A percentile compares a stretch with the other conserved stretches of the same genome.
Conservation (phyloP, 2,888 invertebrate species). For the Hydrotaea cyrtoneurina region DNA sequence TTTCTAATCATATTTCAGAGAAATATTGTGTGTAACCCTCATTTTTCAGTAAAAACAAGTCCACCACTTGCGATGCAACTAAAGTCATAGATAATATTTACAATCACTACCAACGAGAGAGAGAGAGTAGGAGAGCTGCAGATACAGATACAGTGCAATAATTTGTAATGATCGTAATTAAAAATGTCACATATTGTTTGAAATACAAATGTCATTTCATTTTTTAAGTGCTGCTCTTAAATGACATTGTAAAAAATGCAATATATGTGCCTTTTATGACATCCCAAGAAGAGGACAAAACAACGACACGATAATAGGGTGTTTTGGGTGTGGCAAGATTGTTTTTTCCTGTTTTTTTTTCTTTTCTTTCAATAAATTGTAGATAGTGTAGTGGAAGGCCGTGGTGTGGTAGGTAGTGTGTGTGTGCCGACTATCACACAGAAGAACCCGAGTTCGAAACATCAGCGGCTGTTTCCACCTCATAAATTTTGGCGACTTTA, state of each 20-base stretch:
- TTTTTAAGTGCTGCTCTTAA: slow-evolving; percentile 34
- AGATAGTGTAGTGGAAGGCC: too few relatives aligned
- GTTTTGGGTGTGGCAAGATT: not conserved
- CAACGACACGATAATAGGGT: not conserved
- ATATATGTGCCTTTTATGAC: slow-evolving; percentile 29
- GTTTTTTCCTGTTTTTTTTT: too few relatives aligned
- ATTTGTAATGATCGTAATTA: slow-evolving; percentile 41
- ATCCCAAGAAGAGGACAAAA: not conserved
- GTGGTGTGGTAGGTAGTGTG: too few relatives aligned
- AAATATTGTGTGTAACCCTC: not conserved
- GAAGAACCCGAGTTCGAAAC: too few relatives aligned
- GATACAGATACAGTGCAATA: slow-evolving; percentile 12
- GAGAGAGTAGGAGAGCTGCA: too few relatives aligned
- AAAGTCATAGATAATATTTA: not conserved
- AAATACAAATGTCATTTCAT: slow-evolving; percentile 41
- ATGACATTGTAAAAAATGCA: slow-evolving; percentile 42
- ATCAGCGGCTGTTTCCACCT: too few relatives aligned
- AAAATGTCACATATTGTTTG: slow-evolving; percentile 43
- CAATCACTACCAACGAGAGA: not conserved
- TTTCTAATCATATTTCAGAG: too few relatives aligned
- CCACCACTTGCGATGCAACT: not conserved
- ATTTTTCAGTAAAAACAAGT: not conserved
- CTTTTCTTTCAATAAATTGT: too few relatives aligned
- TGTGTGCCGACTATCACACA: too few relatives aligned
- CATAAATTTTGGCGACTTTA: too few relatives aligned